Evolutionary conservation across 1,140 invertebrate species (phyloP), one percentile per base, ranked within the genome.

Genomic region (Pseudachorutes palmiensis): DNA sequence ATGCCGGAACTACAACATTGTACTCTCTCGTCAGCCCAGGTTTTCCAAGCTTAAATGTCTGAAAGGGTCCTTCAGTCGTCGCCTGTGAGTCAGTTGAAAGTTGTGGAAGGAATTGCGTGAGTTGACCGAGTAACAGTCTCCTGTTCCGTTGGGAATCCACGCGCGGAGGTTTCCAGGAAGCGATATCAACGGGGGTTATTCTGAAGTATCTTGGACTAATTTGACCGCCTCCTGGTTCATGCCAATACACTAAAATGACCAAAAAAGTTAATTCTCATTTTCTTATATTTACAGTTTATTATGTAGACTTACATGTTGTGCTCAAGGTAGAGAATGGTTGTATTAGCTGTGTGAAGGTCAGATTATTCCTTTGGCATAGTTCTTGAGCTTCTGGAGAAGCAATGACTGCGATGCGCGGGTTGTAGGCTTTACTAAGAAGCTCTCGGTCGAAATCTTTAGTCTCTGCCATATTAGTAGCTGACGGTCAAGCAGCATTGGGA

Each of bases 381-480:
- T 84, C 82, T 75, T 96, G 90, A 5, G 90, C 93, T 76, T 86
- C 83, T 32, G 83, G 79, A 75, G 90, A 93, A 75, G 87, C 88
- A 63, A 94, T 80, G 30, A 92, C 88, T 57, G 90, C 93, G 62
- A 97, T 83, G 77, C 90, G 84, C 0, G 94, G 93, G 31, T 88
- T 90, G 80, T 96, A 97, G 32, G 89, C 85, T 77, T 87, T 88
- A 77, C 89, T 86, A 65, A 96, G 90, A 78, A 95, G 91, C 78
- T 96, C 92, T n/a, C n/a, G n/a, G n/a, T n/a, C n/a, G n/a, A n/a
- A n/a, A n/a, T n/a, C n/a, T n/a, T n/a, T n/a, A n/a, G n/a, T n/a
- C n/a, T n/a, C n/a, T n/a, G n/a, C n/a, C n/a, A n/a, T n/a, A n/a
- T n/a, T n/a, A n/a, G n/a, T n/a, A n/a, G n/a, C n/a, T n/a, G n/a